A percentile compares a stretch with the other conserved stretches of the same genome.
phyloP scores from a whole-genome alignment of 1,140 invertebrate species.

The Drosophila miranda region DNA sequence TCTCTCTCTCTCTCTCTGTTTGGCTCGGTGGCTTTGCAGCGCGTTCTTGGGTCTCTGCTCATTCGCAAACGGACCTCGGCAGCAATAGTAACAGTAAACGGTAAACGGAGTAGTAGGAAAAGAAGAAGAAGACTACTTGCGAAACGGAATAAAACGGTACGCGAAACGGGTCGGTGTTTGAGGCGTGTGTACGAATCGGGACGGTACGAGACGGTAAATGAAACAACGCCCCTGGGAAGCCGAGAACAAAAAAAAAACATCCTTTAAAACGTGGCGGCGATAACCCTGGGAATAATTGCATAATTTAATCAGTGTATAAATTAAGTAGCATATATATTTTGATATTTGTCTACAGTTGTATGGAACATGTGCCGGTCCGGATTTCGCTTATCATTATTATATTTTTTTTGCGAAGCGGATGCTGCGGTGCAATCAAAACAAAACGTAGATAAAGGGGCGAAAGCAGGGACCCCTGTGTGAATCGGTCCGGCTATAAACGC shows the following conservation, averaged over 20 bases:
- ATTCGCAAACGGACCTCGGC: constrained; percentile 55
- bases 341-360: too few relatives aligned
- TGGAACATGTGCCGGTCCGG: too few relatives aligned
- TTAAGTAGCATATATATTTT: too few relatives aligned
- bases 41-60: constrained; percentile 31
- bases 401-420: constrained; percentile 17
- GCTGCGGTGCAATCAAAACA: constrained; percentile 8
- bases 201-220: constrained; percentile 69
- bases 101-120: constrained; percentile 4
- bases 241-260: constrained; percentile 31
- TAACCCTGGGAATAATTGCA: too few relatives aligned
- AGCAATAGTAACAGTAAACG: constrained; percentile 30
- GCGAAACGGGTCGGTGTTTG: constrained; percentile 45
- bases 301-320: too few relatives aligned
- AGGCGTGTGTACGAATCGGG: constrained; percentile 27
- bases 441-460: neutral
- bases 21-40: constrained; percentile 8
- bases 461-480: too few relatives aligned
- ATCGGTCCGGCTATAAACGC: too few relatives aligned
- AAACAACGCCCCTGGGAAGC: constrained; percentile 71
- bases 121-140: constrained; percentile 15
- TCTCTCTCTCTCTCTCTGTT: constrained; percentile 6
- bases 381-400: constrained; percentile 18
- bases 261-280: constrained; percentile 12
- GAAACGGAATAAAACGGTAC: constrained; percentile 40